Base-by-base conservation (phyloP, 2,797 vertebrate genomes). In the Triplophysa yarkandensis region DNA sequence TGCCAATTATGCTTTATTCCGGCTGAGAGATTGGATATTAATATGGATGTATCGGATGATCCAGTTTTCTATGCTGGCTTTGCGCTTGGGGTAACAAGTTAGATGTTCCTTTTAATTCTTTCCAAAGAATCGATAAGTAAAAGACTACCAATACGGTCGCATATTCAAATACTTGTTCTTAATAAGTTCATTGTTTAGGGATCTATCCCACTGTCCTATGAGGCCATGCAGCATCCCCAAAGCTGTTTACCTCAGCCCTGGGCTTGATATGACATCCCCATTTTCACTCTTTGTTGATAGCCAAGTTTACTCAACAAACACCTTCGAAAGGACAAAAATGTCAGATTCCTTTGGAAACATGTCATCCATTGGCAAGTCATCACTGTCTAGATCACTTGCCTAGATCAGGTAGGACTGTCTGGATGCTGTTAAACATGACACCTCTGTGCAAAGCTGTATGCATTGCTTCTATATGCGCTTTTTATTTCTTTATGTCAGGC, bases 361-460 rank as follows among this genome's bases (percentile, higher is more conserved):
- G 86, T 88, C 89, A 87, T 85, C 83, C 71, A 81, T 85, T 83
- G 82, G 87, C 87, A 87, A 89, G 89, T 88, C 55, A 34, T 82
- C 72, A 54, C 84, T 82, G 81, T 71, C 60, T n/a, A n/a, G n/a
- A n/a, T n/a, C 67, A 77, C 71, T 21, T 69, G 76, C 74, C 76
- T 44, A 79, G 87, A 89, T 90, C 89, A 85, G 82, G 84, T 89
- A 85, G 86, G 86, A 58, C 81, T 89, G 86, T 57, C 76, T 68
- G 60, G 76, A 82, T 83, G 86, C 85, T 84, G 82, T 74, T 4
- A 19, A 30, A 32, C 55, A 30, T 57, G 17, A 10, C 1, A 10
- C 28, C 30, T 19, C 3, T 16, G 4, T 34, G 17, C 41, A 30
- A 21, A 16, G 21, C 44, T 52, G 4, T 63, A 39, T 48, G 30